A percentile compares a stretch with the other conserved stretches of the same genome.
Conservation (phyloP, 2,888 invertebrate genomes). For the Lissocephala sabroskyi region DNA sequence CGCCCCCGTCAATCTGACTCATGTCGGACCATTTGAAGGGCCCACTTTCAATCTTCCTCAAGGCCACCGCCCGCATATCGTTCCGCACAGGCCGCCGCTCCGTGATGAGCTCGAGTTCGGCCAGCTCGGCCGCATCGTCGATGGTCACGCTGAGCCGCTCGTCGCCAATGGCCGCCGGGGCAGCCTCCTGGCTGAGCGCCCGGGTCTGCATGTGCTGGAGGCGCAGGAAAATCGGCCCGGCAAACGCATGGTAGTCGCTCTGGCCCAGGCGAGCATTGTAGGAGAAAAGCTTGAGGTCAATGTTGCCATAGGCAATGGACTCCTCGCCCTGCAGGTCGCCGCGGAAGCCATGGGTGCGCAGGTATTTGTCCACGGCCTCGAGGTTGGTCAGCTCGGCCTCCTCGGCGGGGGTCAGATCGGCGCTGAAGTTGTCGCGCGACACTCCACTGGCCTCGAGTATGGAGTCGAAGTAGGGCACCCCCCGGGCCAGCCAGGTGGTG, state of each 20-base stretch:
- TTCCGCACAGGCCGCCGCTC: slow-evolving; percentile 68
- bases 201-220: slow-evolving; percentile 47
- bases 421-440: slow-evolving; percentile 49
- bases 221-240: slow-evolving; percentile 70
- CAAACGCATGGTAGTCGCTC: slow-evolving; percentile 70
- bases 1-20: slow-evolving; percentile 47
- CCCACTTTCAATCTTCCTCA: slow-evolving; percentile 52
- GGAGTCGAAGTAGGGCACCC: slow-evolving; percentile 68
- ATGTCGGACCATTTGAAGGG: slow-evolving; percentile 71
- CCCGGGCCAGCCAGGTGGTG: slow-evolving; percentile 79
- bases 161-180: slow-evolving; percentile 44
- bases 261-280: slow-evolving; percentile 65
- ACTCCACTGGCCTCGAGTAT: slow-evolving; percentile 64
- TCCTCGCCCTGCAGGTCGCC: slow-evolving; percentile 70
- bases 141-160: slow-evolving; percentile 62
- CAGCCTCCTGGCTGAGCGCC: slow-evolving; percentile 2
- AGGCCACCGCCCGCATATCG: slow-evolving; percentile 68
- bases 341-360: slow-evolving; percentile 68
- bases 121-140: slow-evolving; percentile 63
- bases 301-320: slow-evolving; percentile 71
- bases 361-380: slow-evolving; percentile 66
- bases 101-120: slow-evolving; percentile 68
- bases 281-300: slow-evolving; percentile 71
- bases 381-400: slow-evolving; percentile 63
- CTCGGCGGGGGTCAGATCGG: slow-evolving; percentile 47